phyloP scores from a whole-genome alignment of 2,888 invertebrate genomes.

The Anoplius nigerrimus region DNA sequence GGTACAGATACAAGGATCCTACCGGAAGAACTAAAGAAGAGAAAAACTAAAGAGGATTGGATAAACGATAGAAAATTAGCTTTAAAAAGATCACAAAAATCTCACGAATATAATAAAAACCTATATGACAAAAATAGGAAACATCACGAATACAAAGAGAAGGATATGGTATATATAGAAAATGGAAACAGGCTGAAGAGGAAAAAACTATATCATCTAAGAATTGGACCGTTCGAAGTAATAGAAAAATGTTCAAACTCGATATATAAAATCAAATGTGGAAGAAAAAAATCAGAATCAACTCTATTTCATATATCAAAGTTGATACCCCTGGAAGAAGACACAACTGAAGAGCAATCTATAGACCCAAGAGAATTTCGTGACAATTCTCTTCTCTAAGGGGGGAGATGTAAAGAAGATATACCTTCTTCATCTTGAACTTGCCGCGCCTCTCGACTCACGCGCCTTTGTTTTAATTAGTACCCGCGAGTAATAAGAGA shows the following conservation, averaged over 20 bases:
- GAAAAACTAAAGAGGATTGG: slow-evolving; percentile 12
- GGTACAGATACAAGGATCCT: slow-evolving; percentile 6
- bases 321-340: neutral
- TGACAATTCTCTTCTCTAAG: too few species aligned
- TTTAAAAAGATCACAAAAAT: slow-evolving; percentile 5
- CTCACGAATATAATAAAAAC: slow-evolving; percentile 14
- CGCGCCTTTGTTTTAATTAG: too few species aligned
- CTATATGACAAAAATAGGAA: slow-evolving; percentile 36
- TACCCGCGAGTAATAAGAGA: too few species aligned
- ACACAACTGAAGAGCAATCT: neutral
- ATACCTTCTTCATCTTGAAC: too few species aligned
- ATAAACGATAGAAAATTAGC: slow-evolving; percentile 15
- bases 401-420: too few species aligned
- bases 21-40: slow-evolving; percentile 11
- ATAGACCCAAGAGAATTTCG: too few species aligned
- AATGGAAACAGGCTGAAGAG: slow-evolving; percentile 51
- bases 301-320: neutral
- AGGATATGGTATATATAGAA: slow-evolving; percentile 59
- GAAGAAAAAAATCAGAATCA: neutral
- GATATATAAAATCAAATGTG: slow-evolving; percentile 7
- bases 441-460: too few species aligned
- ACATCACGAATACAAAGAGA: slow-evolving; percentile 53
- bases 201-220: neutral
- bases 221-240: neutral
- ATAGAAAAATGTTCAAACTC: neutral